phyloP scores from a whole-genome alignment of 1,140 invertebrate species.

The Drosophila asahinai region DNA sequence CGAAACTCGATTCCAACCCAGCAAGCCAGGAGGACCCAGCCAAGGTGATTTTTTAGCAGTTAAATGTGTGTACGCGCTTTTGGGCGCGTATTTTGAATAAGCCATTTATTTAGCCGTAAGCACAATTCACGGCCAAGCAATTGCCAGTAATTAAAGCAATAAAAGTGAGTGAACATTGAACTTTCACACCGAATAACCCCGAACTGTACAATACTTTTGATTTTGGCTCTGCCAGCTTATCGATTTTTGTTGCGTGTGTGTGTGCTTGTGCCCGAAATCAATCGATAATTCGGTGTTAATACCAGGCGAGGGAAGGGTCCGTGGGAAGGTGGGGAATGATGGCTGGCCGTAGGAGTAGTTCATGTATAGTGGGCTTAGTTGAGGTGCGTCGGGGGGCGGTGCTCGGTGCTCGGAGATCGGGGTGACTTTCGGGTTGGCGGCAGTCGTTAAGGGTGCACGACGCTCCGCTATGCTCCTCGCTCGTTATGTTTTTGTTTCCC shows the following conservation, averaged over 20 bases:
- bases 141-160: constrained; percentile 15
- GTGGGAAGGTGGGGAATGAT: constrained; percentile 15
- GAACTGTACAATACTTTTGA: constrained; percentile 65
- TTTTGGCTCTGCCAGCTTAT: constrained; percentile 68
- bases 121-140: constrained; percentile 8
- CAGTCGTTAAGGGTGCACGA: constrained; percentile 49
- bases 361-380: constrained; percentile 43
- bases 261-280: constrained; percentile 72
- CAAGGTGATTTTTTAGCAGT: constrained; percentile 24
- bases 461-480: constrained; percentile 33
- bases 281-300: constrained; percentile 85
- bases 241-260: constrained; percentile 69
- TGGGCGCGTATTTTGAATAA: constrained; percentile 48
- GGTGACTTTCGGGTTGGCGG: constrained; percentile 14
- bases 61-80: constrained; percentile 14
- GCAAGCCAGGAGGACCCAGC: neutral
- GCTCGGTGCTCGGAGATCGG: constrained; percentile 17
- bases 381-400: constrained; percentile 13
- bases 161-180: constrained; percentile 10
- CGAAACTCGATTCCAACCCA: constrained; percentile 1
- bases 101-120: constrained; percentile 29
- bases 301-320: constrained; percentile 56
- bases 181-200: constrained; percentile 8
- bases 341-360: constrained; percentile 50
- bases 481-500: constrained; percentile 53